A percentile compares a stretch with the other conserved stretches of the same genome.
Conservation (phyloP, 1,140 invertebrate species). For the Periplaneta americana region DNA sequence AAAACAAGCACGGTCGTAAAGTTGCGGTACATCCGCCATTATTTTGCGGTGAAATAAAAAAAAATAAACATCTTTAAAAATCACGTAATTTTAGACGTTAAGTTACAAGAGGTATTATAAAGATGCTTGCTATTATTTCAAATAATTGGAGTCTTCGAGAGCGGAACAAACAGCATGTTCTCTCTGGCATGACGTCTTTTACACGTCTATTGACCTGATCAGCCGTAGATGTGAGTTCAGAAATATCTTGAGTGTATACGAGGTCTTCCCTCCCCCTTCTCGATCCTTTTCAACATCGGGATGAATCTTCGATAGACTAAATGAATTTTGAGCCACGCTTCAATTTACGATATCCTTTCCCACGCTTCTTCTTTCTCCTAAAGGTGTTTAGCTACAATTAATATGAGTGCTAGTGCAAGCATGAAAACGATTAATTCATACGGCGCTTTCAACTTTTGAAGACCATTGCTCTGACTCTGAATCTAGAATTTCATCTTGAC, state of each 20-base stretch:
- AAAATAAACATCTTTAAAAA: neutral
- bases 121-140: neutral
- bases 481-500: too few relatives aligned
- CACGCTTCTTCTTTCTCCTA: neutral
- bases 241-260: too few relatives aligned
- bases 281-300: neutral
- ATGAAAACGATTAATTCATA: too few relatives aligned
- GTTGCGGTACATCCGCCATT: neutral
- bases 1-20: neutral
- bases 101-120: neutral
- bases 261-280: neutral
- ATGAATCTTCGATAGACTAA: neutral
- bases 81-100: neutral
- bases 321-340: too few relatives aligned
- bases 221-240: too few relatives aligned
- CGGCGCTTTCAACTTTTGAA: too few relatives aligned
- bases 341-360: neutral
- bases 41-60: neutral
- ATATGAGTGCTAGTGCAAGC: too few relatives aligned
- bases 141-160: neutral
- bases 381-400: too few relatives aligned
- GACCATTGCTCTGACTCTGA: too few relatives aligned
- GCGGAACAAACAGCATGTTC: neutral
- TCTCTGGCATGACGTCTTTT: neutral
- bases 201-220: neutral